These are phyloP conservation scores for Ceyx margarethae DNA, from an alignment of 2,113 vertebrate genomes.

Conservation along the genomic window DNA sequence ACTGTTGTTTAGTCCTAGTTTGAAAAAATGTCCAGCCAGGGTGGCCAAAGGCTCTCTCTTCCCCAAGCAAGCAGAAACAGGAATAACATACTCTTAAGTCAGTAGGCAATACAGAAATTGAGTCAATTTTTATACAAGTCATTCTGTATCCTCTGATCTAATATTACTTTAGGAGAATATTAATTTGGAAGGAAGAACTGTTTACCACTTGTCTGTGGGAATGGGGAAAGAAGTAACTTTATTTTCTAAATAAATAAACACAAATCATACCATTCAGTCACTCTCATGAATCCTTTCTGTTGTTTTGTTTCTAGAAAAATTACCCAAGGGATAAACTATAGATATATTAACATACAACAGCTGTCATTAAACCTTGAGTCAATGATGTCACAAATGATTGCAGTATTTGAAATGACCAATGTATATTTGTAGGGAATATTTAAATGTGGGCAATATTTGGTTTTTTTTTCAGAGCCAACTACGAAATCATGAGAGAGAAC, in stretches of 20 bases:
- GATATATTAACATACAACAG: background rate
- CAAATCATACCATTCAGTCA: background rate
- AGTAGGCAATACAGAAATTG: background rate
- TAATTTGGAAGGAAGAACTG: background rate
- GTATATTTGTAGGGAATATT: background rate
- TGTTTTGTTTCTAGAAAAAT: background rate
- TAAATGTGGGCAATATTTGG: background rate
- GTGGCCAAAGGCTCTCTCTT: background rate
- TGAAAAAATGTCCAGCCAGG: background rate
- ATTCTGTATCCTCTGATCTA: background rate
- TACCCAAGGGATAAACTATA: background rate
- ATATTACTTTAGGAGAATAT: background rate
- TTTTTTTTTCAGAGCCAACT: constrained; percentile 78
- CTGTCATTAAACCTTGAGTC: background rate
- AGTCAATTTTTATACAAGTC: background rate
- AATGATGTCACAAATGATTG: background rate
- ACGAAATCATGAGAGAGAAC: constrained; percentile 81
- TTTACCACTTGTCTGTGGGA: background rate
- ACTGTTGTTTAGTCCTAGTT: background rate
- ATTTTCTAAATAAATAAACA: background rate
- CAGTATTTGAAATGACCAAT: background rate
- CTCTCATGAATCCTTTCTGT: background rate
- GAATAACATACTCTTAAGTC: background rate
- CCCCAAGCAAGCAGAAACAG: background rate
- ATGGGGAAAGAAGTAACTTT: background rate